phyloP scores from a whole-genome alignment of 2,113 vertebrate species.

The Triplophysa dalaica region DNA sequence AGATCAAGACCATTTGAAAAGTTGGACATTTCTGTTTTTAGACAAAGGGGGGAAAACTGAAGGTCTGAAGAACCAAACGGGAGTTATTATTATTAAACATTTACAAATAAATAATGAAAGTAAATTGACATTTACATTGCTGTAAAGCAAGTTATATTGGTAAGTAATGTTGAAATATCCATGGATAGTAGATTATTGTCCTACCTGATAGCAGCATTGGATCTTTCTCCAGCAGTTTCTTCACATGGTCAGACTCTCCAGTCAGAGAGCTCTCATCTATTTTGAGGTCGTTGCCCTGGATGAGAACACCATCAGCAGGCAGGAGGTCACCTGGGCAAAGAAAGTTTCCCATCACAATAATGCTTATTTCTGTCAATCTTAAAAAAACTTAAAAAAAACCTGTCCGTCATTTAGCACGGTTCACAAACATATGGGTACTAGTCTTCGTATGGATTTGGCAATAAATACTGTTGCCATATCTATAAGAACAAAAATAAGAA shows the following conservation, averaged over 20 bases:
- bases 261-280: conserved; percentile 98
- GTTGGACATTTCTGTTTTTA: not conserved
- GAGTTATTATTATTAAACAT: too few species aligned
- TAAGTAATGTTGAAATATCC: too few species aligned
- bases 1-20: not conserved
- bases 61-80: too few species aligned
- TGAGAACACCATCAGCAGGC: conserved; percentile 92
- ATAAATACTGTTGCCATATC: not conserved
- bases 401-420: too few species aligned
- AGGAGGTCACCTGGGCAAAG: conserved; percentile 88
- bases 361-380: not conserved
- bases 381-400: too few species aligned
- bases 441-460: not conserved
- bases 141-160: too few species aligned
- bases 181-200: not conserved
- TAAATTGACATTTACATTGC: too few species aligned
- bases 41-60: too few species aligned
- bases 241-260: conserved; percentile 97
- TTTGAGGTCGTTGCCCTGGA: conserved; percentile 97
- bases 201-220: conserved; percentile 95
- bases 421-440: too few species aligned
- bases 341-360: conserved; percentile 11
- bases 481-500: not conserved
- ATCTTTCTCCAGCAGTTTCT: conserved; percentile 90
- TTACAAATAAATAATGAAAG: too few species aligned